Evolutionary conservation across 1,140 invertebrate species (phyloP), one percentile per base, ranked within the genome.

Genomic region (Sinella curviseta): DNA sequence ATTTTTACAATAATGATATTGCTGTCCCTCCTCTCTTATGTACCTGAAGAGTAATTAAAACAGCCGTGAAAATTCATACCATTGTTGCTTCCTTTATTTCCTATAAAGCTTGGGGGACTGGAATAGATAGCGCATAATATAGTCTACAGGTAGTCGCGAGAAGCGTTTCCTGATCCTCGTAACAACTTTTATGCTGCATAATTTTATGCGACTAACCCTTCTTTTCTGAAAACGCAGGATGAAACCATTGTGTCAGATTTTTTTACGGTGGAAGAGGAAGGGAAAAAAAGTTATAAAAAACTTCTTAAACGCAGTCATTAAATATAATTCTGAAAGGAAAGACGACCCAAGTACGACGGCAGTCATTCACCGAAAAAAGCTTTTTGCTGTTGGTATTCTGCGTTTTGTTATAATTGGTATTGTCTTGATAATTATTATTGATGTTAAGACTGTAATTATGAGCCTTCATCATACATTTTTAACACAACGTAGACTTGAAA

Each of bases 41-140:
- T 70, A 70, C 28, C 65, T 70, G 65, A 70, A 33, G 26, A 70
- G 65, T 70, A 70, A 70, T 70, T 70, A 70, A 70, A 70, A 70
- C 26, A 14, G 30, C 26, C 65, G 24, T 70, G 8, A 65, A 65
- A 70, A 60, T 60, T 60, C 57, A 60, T 60, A 60, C 24, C 24
- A 17, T 60, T 48, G n/a, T n/a, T 48, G 39, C 39, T 48, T 48
- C 39, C 39, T 48, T 48, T 48, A 12, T 20, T 12, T 20, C 8
- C 8, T 12, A 48, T 12, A 48, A 48, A 48, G 20, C 39, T 48
- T 48, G n/a, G n/a, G n/a, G n/a, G n/a, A n/a, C n/a, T n/a, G n/a
- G n/a, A n/a, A n/a, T n/a, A n/a, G n/a, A n/a, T n/a, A n/a, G n/a
- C n/a, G n/a, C n/a, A n/a, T n/a, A n/a, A n/a, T n/a, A n/a, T n/a